Evolutionary conservation across 2,888 invertebrate species (phyloP).

Genomic region (Rotaria socialis): DNA sequence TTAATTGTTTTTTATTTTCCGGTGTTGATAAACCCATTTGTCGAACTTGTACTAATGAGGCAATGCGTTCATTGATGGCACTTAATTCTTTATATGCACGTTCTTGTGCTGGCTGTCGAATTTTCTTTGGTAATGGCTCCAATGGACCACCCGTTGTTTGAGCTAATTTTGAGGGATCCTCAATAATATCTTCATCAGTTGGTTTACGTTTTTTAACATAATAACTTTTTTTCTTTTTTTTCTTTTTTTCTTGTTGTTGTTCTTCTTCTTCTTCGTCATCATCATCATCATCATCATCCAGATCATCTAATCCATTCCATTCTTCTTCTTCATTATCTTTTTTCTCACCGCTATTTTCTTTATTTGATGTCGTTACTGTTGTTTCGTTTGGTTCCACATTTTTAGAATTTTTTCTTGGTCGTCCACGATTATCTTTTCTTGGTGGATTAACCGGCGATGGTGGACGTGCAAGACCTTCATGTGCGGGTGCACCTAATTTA

Average conservation of each 20-base stretch:
- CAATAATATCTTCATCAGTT: neutral
- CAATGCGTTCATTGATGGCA: slow-evolving; percentile 10
- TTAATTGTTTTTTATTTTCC: slow-evolving; percentile 31
- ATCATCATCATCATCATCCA: neutral
- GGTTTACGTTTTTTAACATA: neutral
- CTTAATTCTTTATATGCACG: neutral
- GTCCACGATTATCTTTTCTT: neutral
- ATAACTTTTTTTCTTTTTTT: neutral
- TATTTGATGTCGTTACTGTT: neutral
- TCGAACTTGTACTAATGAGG: slow-evolving; percentile 24
- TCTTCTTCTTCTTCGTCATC: neutral
- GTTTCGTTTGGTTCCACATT: neutral
- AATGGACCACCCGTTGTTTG: neutral
- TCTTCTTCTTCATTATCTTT: neutral
- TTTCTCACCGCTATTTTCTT: slow-evolving; percentile 10
- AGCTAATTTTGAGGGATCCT: neutral
- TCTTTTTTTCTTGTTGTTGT: neutral
- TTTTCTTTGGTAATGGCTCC: neutral
- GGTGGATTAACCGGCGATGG: neutral
- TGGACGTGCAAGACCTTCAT: neutral
- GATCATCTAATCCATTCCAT: neutral
- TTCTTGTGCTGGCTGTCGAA: slow-evolving; percentile 10
- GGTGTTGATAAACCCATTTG: slow-evolving; percentile 29
- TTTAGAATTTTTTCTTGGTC: neutral
- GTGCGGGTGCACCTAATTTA: neutral